These are phyloP conservation scores for Drosophila melanocephala DNA, from an alignment of 2,888 invertebrate species.

Conservation along the genomic window DNA sequence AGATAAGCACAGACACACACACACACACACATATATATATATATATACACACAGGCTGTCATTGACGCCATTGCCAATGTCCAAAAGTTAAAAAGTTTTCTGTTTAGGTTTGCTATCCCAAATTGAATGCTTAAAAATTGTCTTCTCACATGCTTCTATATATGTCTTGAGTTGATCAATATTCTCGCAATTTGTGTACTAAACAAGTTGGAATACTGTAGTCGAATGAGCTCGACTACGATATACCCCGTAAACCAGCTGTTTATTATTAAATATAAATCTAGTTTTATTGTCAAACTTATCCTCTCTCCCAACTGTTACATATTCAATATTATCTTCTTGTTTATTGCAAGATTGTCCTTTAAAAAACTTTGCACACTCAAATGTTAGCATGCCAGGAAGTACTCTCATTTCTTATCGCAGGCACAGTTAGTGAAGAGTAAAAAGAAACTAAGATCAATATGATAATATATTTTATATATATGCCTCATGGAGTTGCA, in stretches of 20 bases:
- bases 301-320: not conserved
- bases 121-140: slow-evolving; percentile 12
- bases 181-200: slow-evolving; percentile 2
- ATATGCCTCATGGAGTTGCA: not conserved
- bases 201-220: not conserved
- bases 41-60: slow-evolving; percentile 60
- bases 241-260: not conserved
- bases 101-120: slow-evolving; percentile 22
- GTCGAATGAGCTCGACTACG: not conserved
- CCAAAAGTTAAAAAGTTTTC: slow-evolving; percentile 45
- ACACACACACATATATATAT: not conserved
- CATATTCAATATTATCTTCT: not conserved
- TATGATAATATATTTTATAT: not conserved
- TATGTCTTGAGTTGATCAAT: not conserved
- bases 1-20: slow-evolving; percentile 64
- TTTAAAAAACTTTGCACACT: not conserved
- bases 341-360: not conserved
- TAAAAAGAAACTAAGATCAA: too few relatives aligned
- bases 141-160: not conserved
- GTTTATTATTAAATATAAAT: not conserved
- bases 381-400: not conserved
- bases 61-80: slow-evolving; percentile 50
- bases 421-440: not conserved
- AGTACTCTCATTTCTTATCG: not conserved
- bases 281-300: not conserved